These are phyloP conservation scores for Microctenopoma stevenorrisi DNA, from an alignment of 2,797 vertebrate genomes.

Conservation along the genomic window DNA sequence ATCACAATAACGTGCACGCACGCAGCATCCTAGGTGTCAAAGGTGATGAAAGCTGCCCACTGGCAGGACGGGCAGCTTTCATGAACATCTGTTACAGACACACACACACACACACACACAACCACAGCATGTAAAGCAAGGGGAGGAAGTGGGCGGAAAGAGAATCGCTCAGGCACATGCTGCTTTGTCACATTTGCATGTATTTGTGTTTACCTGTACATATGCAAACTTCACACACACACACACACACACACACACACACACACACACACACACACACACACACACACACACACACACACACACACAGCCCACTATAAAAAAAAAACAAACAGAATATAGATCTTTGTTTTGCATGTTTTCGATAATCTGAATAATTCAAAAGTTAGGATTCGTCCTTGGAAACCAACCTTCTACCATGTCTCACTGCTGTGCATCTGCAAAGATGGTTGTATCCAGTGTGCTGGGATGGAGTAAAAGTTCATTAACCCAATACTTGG, in stretches of 20 bases:
- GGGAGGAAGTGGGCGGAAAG: conserved; percentile 41
- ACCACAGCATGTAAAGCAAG: conserved; percentile 17
- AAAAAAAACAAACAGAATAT: too few relatives aligned
- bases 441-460: conserved; percentile 25
- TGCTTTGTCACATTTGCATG: conserved; percentile 54
- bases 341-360: conserved; percentile 12
- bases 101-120: too few relatives aligned
- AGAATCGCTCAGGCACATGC: conserved; percentile 31
- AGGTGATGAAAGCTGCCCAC: conserved; percentile 43
- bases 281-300: not conserved
- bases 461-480: conserved; percentile 32
- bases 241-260: not conserved
- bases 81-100: conserved; percentile 69
- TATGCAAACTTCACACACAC: conserved; percentile 30
- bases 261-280: not conserved
- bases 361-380: conserved; percentile 63
- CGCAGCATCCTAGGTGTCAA: not conserved
- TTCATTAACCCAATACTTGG: not conserved
- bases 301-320: not conserved
- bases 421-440: conserved; percentile 4
- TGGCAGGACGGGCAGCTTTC: conserved; percentile 45
- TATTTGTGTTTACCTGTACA: conserved; percentile 40
- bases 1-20: conserved; percentile 1
- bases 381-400: conserved; percentile 43
- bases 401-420: conserved; percentile 14